phyloP scores from a whole-genome alignment of 2,888 invertebrate genomes.

The Pachycephus smyrnensis region DNA sequence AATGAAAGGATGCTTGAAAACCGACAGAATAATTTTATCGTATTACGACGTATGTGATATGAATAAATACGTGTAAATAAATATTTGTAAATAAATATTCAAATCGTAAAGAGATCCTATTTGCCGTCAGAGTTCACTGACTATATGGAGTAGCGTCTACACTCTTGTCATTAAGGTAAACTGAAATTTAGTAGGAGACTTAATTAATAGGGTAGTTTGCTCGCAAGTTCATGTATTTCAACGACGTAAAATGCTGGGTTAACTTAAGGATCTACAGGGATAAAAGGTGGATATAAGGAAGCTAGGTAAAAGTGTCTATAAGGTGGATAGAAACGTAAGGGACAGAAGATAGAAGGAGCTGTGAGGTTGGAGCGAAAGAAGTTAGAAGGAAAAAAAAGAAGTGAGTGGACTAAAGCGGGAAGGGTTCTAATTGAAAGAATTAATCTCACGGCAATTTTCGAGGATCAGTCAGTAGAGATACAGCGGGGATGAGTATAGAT shows the following conservation, averaged over 20 bases:
- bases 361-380: conserved; percentile 5
- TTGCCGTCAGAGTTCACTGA: neutral
- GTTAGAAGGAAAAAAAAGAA: neutral
- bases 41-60: neutral
- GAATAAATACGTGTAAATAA: neutral
- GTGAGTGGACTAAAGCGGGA: neutral
- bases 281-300: neutral
- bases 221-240: neutral
- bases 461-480: conserved; percentile 14
- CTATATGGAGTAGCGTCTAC: neutral
- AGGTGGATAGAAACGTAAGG: neutral
- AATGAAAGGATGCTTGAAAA: neutral
- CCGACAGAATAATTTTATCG: too few species aligned
- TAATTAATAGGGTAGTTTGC: neutral
- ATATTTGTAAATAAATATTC: neutral
- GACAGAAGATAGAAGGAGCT: neutral
- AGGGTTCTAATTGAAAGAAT: conserved; percentile 25
- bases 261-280: neutral
- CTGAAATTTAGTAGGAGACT: neutral
- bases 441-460: conserved; percentile 39
- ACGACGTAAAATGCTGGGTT: neutral
- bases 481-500: neutral
- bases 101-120: neutral
- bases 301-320: neutral
- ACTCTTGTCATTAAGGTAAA: neutral